Evolutionary conservation across 2,113 vertebrate genomes (phyloP), one percentile per base, ranked within the genome.

Genomic region (Pavo muticus): DNA sequence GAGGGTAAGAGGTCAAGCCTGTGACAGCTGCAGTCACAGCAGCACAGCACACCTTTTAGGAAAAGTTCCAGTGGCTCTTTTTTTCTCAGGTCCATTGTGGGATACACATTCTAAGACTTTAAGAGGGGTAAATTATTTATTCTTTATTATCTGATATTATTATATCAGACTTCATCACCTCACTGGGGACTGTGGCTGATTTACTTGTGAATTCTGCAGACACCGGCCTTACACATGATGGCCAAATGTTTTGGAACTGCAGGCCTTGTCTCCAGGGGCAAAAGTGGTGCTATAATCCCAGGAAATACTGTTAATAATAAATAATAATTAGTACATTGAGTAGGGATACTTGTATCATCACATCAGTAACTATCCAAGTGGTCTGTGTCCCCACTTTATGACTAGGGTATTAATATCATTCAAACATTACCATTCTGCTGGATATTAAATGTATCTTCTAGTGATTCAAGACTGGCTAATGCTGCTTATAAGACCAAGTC

Each of bases 21-120:
- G 35, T 35, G 35, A 37, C 2, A 54, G 39, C 3, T 84, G 17
- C 39, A 82, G 35, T 27, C 90, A 64, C 35, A 35, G 35, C 35
- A 35, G 35, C 35, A 35, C 35, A 35, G 35, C 35, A 85, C 35
- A 37, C 11, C 18, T 84, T 77, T 61, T 20, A 81, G 52, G 15
- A 75, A 4, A 9, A 8, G 19, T 40, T 9, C 6, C 29, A 52
- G 7, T 12, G 6, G 23, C 35, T 7, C 10, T 42, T 0, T 60
- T 90, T 72, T 52, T 5, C 32, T 35, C 9, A 42, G 16, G 4
- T 57, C 29, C 1, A 0, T 11, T 29, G 9, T 1, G 2, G 17
- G 20, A 17, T 30, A 39, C 4, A 3, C 9, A 69, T 50, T 75
- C 42, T 68, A 76, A 74, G 3, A 20, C 7, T 23, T 79, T 59